Conservation (phyloP, 2,113 vertebrate genomes). For the Bubalus kerabau region DNA sequence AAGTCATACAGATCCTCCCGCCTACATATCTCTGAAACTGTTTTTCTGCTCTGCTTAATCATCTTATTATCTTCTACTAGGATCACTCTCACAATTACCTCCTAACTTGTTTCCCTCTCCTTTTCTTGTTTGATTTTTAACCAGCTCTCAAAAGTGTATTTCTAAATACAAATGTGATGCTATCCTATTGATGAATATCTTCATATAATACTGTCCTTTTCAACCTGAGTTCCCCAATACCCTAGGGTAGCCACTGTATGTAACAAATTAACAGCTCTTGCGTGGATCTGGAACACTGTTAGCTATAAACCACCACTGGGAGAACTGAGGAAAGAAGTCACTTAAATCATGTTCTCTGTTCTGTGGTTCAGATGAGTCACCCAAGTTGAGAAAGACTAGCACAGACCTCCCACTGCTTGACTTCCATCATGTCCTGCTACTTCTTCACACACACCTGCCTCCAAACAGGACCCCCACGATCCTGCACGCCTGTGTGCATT, state of each 20-base stretch:
- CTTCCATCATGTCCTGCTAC: background rate
- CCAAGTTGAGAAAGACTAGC: background rate
- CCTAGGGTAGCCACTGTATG: background rate
- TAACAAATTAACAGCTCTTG: background rate
- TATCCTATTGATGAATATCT: background rate
- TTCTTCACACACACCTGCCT: background rate
- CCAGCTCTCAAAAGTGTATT: background rate
- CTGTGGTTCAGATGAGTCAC: background rate
- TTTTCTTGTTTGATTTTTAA: background rate
- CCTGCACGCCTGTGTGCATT: background rate
- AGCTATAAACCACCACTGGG: background rate
- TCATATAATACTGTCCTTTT: background rate
- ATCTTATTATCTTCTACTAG: background rate
- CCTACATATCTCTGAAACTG: background rate
- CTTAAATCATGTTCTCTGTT: background rate
- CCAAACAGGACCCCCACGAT: background rate
- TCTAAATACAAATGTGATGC: background rate
- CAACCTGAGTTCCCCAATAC: background rate
- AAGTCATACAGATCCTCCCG: background rate
- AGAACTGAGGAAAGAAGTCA: background rate
- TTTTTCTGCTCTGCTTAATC: background rate
- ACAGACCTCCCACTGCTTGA: background rate
- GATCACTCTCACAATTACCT: background rate
- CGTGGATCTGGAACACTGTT: background rate
- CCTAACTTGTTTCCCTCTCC: background rate